A percentile compares a stretch with the other conserved stretches of the same genome.
phyloP scores from a whole-genome alignment of 2,113 vertebrate species.

The Tachycineta bicolor region DNA sequence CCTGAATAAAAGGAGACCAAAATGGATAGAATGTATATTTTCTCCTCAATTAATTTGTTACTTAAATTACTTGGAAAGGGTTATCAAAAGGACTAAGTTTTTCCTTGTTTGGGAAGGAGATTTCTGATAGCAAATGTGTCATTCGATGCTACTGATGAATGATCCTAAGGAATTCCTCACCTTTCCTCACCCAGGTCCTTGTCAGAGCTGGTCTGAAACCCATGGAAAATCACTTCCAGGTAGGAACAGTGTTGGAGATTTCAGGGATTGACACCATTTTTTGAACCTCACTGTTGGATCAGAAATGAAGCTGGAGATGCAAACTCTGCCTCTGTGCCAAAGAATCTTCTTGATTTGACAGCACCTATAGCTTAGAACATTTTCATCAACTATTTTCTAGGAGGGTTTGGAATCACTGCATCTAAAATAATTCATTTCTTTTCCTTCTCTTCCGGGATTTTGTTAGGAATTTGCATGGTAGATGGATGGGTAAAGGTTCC shows the following conservation, averaged over 20 bases:
- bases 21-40: not conserved
- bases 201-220: not conserved
- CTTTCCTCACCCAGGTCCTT: not conserved
- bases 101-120: not conserved
- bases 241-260: not conserved
- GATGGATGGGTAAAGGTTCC: not conserved
- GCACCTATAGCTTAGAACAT: not conserved
- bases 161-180: not conserved
- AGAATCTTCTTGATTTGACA: not conserved
- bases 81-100: not conserved
- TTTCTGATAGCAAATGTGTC: not conserved
- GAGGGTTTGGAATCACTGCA: not conserved
- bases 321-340: not conserved
- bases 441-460: not conserved
- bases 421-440: rapidly evolving
- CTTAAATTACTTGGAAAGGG: not conserved
- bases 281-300: not conserved
- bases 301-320: not conserved
- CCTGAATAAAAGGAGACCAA: not conserved
- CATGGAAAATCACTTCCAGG: not conserved
- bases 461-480: not conserved
- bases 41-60: not conserved
- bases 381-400: rapidly evolving
- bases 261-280: not conserved
- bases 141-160: not conserved